These are phyloP conservation scores for Tonatia bakeri DNA, from an alignment of 2,113 vertebrate species.

Conservation along the genomic window DNA sequence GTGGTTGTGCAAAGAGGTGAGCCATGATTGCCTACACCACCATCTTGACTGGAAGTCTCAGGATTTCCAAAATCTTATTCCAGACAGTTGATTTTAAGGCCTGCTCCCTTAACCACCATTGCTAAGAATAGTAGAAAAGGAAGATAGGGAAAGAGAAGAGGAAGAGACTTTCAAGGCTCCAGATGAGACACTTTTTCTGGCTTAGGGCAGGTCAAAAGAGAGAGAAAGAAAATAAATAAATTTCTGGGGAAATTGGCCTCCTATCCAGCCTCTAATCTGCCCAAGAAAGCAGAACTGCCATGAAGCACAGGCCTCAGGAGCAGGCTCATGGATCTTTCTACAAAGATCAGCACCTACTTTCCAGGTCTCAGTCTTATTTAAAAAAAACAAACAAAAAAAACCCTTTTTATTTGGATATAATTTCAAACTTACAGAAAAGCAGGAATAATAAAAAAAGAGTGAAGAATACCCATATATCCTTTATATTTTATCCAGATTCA, in stretches of 20 bases:
- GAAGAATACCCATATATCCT: neutral
- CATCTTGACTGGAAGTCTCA: too few species aligned
- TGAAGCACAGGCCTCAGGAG: neutral
- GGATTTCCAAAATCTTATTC: too few species aligned
- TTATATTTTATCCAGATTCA: conserved; percentile 1
- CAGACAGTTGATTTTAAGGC: neutral
- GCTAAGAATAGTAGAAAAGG: neutral
- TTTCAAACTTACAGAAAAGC: neutral
- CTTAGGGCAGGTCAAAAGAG: neutral
- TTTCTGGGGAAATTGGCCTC: neutral
- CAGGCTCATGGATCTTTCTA: neutral
- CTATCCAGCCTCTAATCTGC: neutral
- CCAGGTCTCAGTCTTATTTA: neutral
- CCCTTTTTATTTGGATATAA: neutral
- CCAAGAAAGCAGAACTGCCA: neutral
- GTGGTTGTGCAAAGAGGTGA: too few species aligned
- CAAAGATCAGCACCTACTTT: neutral
- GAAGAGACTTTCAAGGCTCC: neutral
- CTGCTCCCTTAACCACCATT: neutral
- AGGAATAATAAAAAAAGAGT: neutral
- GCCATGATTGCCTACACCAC: too few species aligned
- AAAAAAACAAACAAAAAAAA: neutral
- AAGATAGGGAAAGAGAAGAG: neutral
- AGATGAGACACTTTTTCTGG: neutral
- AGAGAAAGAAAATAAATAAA: neutral